A percentile compares a stretch with the other conserved stretches of the same genome.
Conservation (phyloP, 2,888 invertebrate genomes). For the Thymelicus lineola region DNA sequence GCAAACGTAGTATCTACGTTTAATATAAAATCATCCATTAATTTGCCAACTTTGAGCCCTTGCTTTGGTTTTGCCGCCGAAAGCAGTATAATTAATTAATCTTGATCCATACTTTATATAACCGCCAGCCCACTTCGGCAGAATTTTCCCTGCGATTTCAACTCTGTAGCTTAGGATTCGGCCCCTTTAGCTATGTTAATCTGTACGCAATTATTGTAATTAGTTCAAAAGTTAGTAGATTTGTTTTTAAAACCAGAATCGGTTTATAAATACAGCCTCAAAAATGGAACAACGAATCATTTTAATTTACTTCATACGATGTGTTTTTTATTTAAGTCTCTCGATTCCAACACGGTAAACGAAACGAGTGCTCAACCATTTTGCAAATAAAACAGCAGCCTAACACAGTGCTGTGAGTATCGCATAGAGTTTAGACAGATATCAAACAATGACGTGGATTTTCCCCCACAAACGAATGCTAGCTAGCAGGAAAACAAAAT, state of each 20-base stretch:
- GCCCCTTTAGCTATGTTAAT: conserved; percentile 35
- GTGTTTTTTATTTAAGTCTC: too few species aligned
- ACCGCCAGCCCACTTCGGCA: conserved; percentile 55
- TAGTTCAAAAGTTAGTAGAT: conserved; percentile 5
- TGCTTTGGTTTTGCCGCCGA: conserved; percentile 21
- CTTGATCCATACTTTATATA: conserved; percentile 54
- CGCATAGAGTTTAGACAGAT: background rate
- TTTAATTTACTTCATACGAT: too few species aligned
- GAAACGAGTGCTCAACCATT: too few species aligned
- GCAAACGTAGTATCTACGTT: background rate
- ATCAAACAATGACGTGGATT: background rate
- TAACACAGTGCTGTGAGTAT: background rate
- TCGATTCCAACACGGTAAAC: too few species aligned
- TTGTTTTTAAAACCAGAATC: background rate
- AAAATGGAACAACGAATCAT: too few species aligned
- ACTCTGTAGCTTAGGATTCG: conserved; percentile 19
- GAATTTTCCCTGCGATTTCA: conserved; percentile 31
- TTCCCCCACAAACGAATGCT: background rate
- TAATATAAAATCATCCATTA: conserved; percentile 9
- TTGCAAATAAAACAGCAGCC: background rate
- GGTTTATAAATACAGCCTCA: background rate
- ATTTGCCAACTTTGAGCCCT: conserved; percentile 17
- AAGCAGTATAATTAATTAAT: conserved; percentile 48
- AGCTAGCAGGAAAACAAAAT: background rate
- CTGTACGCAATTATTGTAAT: conserved; percentile 14